Base-by-base conservation (phyloP, 2,888 invertebrate genomes). In the Bruchidius siliquastri region DNA sequence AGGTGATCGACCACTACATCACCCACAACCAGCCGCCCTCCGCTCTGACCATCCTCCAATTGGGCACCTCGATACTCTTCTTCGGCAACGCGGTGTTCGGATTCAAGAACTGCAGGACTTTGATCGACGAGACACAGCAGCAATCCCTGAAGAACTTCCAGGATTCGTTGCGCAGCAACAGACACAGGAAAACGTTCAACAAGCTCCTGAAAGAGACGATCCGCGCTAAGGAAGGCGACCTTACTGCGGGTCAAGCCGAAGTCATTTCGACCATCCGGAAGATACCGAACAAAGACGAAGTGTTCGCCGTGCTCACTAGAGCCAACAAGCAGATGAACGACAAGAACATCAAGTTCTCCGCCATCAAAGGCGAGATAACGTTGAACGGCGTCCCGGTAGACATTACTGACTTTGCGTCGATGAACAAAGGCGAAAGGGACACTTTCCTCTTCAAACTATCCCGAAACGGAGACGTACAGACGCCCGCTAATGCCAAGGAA, bases 141-240 rank as follows among this genome's bases (percentile, higher is more conserved):
- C 87, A 85, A 70, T 83, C 88, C 21, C 87, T 90, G 80, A 87
- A 88, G 74, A 88, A 89, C 22, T 89, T 89, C 77, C 85, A 89
- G 0, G 81, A 86, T 6, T 88, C 88, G 0, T 85, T 90, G 0
- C 83, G 89, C 66, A 90, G 90, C 76, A 90, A 90, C 78, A 85
- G 88, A 67, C 90, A 90, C 79, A 82, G 84, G 84, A 90, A 88
- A 88, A 89, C 89, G 72, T 90, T 90, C 79, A 88, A 89, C 80
- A 90, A 90, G 83, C 81, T 90, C 78, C 85, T 88, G 80, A 90
- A 89, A 0, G 89, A 90, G 80, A 88, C 90, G 0, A 84, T 90
- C 21, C 82, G 88, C 66, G 81, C 87, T 0, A 87, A 88, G 78
- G 77, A 82, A 49, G 89, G 90, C 22, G 79, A 87, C 8, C 81